Percentiles rank a stretch among this genome's conserved stretches.
phyloP scores from a whole-genome alignment of 1,140 invertebrate species.

The Gryllus bimaculatus region DNA sequence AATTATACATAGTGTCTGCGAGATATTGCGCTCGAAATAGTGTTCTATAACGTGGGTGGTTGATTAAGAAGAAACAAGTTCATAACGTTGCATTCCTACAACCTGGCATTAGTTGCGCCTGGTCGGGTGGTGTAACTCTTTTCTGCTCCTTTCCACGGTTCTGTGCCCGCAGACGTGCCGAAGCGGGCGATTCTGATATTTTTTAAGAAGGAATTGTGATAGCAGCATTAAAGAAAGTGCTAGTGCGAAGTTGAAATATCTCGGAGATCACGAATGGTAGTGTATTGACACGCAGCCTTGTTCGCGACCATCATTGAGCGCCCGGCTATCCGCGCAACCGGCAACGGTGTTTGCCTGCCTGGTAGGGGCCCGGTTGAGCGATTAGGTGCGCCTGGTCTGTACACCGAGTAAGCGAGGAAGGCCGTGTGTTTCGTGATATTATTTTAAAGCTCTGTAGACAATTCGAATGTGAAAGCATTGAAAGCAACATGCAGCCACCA shows the following conservation, averaged over 20 bases:
- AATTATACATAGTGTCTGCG: neutral
- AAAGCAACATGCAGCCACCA: neutral
- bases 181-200: neutral
- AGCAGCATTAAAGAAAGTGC: neutral
- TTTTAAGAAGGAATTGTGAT: neutral
- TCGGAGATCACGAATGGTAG: neutral
- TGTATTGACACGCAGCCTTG: neutral
- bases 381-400: conserved; percentile 13
- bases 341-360: conserved; percentile 12
- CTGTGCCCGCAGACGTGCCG: neutral
- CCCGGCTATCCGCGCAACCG: conserved; percentile 9
- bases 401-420: neutral
- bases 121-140: neutral
- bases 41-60: neutral
- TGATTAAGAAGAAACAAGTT: neutral
- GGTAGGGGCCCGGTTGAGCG: conserved; percentile 14
- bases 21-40: neutral
- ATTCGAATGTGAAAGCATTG: neutral
- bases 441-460: neutral
- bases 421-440: neutral
- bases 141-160: neutral
- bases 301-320: conserved; percentile 9
- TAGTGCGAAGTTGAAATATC: neutral
- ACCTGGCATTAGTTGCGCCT: neutral
- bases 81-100: neutral